These are phyloP conservation scores for Macaria liturata DNA, from an alignment of 2,888 invertebrate species.

Conservation along the genomic window DNA sequence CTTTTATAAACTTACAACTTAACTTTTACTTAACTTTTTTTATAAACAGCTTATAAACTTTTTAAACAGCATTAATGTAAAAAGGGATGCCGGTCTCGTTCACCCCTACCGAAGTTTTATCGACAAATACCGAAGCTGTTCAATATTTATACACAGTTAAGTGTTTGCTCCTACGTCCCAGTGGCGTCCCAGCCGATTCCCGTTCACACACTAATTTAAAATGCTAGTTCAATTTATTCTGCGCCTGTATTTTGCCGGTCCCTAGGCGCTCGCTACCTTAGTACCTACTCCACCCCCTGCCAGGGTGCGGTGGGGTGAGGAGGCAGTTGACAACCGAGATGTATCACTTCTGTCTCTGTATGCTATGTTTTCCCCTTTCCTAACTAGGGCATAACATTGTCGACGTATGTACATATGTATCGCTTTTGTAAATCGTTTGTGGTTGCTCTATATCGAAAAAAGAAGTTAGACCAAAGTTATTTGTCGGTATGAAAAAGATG, in stretches of 20 bases:
- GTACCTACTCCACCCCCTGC: constrained; percentile 1
- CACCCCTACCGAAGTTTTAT: no score
- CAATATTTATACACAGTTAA: neutral
- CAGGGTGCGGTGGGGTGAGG: constrained; percentile 6
- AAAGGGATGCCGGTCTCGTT: no score
- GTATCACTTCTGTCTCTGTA: neutral
- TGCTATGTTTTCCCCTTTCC: constrained; percentile 2
- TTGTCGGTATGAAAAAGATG: no score
- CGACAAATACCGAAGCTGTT: no score
- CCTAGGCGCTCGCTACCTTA: constrained; percentile 9
- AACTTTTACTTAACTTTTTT: no score
- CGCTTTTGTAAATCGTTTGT: no score
- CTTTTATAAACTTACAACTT: no score
- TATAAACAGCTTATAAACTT: no score
- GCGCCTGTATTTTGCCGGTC: constrained; percentile 13
- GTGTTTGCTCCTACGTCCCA: constrained; percentile 2
- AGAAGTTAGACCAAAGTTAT: no score
- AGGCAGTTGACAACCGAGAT: neutral
- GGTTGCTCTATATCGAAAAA: no score
- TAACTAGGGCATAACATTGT: constrained; percentile 3
- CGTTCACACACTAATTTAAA: constrained; percentile 4
- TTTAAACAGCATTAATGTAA: no score
- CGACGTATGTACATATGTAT: no score
- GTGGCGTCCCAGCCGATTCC: constrained; percentile 3
- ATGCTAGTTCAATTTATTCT: constrained; percentile 7